Evolutionary conservation across 2,888 invertebrate genomes (phyloP).

Genomic region (Philereme vetulata): DNA sequence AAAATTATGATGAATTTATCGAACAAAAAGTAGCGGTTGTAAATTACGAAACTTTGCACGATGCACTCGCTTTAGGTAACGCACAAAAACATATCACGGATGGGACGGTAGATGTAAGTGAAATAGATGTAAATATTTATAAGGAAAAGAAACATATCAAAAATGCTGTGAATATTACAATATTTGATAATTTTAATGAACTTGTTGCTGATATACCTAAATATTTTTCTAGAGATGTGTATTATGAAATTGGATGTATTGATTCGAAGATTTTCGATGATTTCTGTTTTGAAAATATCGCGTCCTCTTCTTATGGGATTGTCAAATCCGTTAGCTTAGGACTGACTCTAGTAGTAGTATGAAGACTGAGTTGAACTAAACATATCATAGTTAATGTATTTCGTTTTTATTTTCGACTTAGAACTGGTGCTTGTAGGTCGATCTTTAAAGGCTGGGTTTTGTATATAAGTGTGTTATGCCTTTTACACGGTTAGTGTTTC

Average conservation of each 20-base stretch:
- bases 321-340: conserved; percentile 80
- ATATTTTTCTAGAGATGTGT: conserved; percentile 84
- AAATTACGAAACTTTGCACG: conserved; percentile 63
- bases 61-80: conserved; percentile 76
- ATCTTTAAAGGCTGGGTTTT: conserved; percentile 82
- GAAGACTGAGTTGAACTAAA: conserved; percentile 82
- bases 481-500: conserved; percentile 72
- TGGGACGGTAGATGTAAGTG: conserved; percentile 59
- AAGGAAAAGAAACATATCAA: conserved; percentile 80
- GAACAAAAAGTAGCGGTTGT: conserved; percentile 61
- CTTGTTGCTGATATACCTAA: conserved; percentile 80
- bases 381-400: conserved; percentile 78
- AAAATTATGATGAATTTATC: conserved; percentile 73
- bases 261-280: conserved; percentile 76
- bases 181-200: conserved; percentile 79
- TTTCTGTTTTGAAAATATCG: conserved; percentile 76
- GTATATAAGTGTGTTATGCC: conserved; percentile 79
- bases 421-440: conserved; percentile 84
- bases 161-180: conserved; percentile 83
- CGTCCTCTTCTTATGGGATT: conserved; percentile 83
- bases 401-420: conserved; percentile 79
- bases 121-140: conserved; percentile 69
- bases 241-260: conserved; percentile 75
- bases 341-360: conserved; percentile 81
- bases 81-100: conserved; percentile 71